Conservation (phyloP, 2,797 vertebrate genomes). For the Chiloscyllium punctatum region DNA sequence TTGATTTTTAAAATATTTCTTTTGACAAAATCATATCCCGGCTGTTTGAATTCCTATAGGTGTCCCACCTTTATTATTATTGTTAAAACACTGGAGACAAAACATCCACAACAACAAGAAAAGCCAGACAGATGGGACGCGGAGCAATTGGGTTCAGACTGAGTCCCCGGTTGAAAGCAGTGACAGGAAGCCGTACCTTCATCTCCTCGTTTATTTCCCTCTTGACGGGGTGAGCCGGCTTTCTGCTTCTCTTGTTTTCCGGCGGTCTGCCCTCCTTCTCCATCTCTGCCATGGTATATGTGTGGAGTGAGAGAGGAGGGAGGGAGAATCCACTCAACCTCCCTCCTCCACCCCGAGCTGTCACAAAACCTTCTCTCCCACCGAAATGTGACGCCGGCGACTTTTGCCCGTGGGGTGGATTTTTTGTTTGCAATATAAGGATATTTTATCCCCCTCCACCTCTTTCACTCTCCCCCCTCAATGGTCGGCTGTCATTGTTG, state of each 20-base stretch:
- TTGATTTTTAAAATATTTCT: background rate
- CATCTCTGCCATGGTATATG: conserved; percentile 95
- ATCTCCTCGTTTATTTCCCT: conserved; percentile 98
- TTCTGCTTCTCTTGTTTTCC: conserved; percentile 97
- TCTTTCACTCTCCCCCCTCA: conserved; percentile 35
- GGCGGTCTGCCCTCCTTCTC: conserved; percentile 99
- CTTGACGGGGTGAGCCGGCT: conserved; percentile 96
- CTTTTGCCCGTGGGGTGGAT: background rate
- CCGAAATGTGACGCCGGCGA: conserved; percentile 2
- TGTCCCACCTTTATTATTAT: background rate
- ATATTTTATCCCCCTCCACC: no score
- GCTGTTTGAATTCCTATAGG: background rate
- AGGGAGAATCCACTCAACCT: background rate
- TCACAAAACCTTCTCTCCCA: background rate
- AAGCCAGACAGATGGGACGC: conserved; percentile 61
- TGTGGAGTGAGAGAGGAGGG: conserved; percentile 40
- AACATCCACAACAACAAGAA: conserved; percentile 39
- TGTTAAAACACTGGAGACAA: conserved; percentile 42
- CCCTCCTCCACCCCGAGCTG: background rate
- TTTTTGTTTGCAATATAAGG: no score
- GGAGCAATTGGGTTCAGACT: conserved; percentile 47
- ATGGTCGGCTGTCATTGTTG: conserved; percentile 57
- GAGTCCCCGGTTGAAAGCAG: conserved; percentile 39
- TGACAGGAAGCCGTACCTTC: conserved; percentile 75
- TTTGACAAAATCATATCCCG: background rate